phyloP scores from a whole-genome alignment of 2,888 invertebrate species.

The Panzeria rudis region DNA sequence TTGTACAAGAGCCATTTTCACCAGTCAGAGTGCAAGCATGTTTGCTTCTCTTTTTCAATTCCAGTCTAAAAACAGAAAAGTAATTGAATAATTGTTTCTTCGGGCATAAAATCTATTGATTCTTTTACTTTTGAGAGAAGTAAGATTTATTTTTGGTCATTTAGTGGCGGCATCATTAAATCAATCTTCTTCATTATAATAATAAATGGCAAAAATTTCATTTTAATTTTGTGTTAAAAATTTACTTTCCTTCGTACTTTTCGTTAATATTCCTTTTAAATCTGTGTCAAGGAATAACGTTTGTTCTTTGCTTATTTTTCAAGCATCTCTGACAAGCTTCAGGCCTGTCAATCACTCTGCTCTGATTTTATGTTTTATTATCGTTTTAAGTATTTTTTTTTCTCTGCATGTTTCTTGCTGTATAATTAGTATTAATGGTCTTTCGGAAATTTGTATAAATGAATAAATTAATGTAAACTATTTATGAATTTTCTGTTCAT shows the following conservation, averaged over 20 bases:
- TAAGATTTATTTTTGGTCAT: conserved; percentile 4
- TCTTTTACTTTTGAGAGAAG: too few species aligned
- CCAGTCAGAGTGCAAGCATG: too few species aligned
- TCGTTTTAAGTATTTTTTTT: not conserved
- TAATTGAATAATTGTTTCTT: too few species aligned
- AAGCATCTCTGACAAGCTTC: conserved; percentile 1
- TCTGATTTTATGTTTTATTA: conserved; percentile 32
- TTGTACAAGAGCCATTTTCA: too few species aligned
- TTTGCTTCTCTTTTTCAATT: too few species aligned
- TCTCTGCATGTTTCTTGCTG: not conserved
- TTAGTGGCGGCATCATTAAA: conserved; percentile 6
- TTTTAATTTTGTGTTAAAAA: conserved; percentile 7
- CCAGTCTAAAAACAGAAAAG: too few species aligned
- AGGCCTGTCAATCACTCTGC: conserved; percentile 50
- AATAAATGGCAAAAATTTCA: not conserved
- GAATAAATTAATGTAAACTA: conserved; percentile 13
- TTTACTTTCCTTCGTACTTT: not conserved
- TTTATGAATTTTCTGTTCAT: conserved; percentile 17
- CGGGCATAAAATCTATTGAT: too few species aligned
- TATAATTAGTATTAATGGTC: conserved; percentile 53
- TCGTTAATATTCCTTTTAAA: not conserved
- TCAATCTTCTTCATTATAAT: not conserved
- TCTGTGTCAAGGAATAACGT: conserved; percentile 33
- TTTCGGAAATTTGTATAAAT: conserved; percentile 21
- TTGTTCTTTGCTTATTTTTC: not conserved